Percentiles rank a stretch among this genome's conserved stretches.
Conservation (phyloP, 1,140 invertebrate species). For the Sarcophaga peregrina region DNA sequence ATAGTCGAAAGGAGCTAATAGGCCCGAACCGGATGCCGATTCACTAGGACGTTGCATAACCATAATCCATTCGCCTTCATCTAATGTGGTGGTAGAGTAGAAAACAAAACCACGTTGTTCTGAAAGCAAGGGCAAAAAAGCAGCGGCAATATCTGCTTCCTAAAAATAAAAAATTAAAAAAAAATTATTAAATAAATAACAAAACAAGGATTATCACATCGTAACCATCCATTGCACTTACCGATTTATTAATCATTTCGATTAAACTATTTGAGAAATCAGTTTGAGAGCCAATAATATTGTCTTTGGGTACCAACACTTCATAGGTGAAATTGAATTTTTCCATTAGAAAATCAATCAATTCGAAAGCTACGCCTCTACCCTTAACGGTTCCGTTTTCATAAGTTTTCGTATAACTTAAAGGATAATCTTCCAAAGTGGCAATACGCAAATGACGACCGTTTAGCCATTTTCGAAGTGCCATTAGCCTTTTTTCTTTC, state of each 20-base stretch:
- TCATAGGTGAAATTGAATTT: conserved; percentile 80
- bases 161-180: conserved; percentile 56
- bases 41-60: conserved; percentile 81
- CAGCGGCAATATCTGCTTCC: conserved; percentile 80
- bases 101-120: conserved; percentile 70
- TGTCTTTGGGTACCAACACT: conserved; percentile 71
- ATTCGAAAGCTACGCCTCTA: conserved; percentile 76
- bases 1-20: conserved; percentile 81
- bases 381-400: conserved; percentile 72
- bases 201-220: too few relatives aligned
- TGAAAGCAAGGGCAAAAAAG: conserved; percentile 78
- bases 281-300: conserved; percentile 66
- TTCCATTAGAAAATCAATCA: conserved; percentile 75
- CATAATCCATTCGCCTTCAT: conserved; percentile 80
- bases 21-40: conserved; percentile 83
- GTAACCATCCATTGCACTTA: neutral
- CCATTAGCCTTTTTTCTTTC: conserved; percentile 51
- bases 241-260: conserved; percentile 63
- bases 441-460: conserved; percentile 59
- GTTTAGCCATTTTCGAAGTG: conserved; percentile 56
- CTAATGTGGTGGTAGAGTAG: conserved; percentile 74
- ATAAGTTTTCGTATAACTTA: conserved; percentile 69
- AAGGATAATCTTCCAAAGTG: conserved; percentile 71
- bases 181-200: too few relatives aligned
- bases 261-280: conserved; percentile 72